phyloP scores from a whole-genome alignment of 2,113 vertebrate species.

The Emydocephalus ijimae region DNA sequence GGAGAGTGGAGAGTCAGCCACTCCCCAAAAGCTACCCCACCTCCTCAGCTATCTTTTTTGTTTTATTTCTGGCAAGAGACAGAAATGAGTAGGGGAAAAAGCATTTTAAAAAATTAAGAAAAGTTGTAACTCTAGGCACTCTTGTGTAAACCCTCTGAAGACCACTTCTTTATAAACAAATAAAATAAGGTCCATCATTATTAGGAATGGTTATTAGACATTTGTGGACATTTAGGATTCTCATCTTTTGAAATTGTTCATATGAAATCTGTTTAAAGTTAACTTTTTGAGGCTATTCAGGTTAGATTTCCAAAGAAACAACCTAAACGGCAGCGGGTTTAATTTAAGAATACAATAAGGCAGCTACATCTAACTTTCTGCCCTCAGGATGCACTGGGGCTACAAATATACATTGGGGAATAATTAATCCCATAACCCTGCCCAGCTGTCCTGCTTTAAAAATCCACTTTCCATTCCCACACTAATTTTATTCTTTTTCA shows the following conservation, averaged over 20 bases:
- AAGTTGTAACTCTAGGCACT: neutral
- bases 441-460: neutral
- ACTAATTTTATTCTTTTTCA: neutral
- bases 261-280: neutral
- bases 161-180: neutral
- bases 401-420: neutral
- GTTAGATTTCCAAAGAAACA: neutral
- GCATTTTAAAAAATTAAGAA: neutral
- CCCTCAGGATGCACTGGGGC: neutral
- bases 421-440: neutral
- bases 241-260: neutral
- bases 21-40: neutral
- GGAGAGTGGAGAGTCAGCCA: neutral
- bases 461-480: neutral
- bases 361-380: neutral
- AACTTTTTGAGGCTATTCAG: neutral
- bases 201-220: neutral
- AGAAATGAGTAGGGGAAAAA: neutral
- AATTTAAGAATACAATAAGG: neutral
- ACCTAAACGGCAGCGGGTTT: neutral
- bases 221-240: neutral
- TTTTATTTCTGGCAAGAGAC: neutral
- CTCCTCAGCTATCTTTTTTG: neutral
- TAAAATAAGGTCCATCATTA: neutral
- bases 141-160: neutral